Evolutionary conservation across 2,113 vertebrate genomes (phyloP), one percentile per base, ranked within the genome.

Genomic region (Epinephelus moara): DNA sequence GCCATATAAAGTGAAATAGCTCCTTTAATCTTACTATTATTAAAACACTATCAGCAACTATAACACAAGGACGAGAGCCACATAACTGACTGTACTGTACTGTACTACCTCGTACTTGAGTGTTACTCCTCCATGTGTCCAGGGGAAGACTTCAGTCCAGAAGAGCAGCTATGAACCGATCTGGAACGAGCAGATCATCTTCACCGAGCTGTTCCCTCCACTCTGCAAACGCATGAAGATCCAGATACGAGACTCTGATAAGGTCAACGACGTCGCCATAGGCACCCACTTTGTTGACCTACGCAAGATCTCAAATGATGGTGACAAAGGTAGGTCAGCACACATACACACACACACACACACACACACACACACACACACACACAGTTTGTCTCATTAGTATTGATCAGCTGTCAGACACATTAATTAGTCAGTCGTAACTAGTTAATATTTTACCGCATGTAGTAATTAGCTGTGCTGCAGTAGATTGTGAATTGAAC

Each of bases 201-300:
- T 99, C 89, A 99, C 98, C 0, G 98, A 99, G 88, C 96, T 99
- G 82, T 99, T 99, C 75, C 98, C 98, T 5, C 98, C 98, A 0
- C 94, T 99, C 81, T 99, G 98, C 93, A 98, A 97, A 59, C 93
- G 98, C 71, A 95, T 99, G 82, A 99, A 99, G 88, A 75, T 99
- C 84, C 98, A 99, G 93, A 98, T 99, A 85, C 96, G 98, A 3
- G 98, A 99, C 89, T 98, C 97, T 0, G 98, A 99, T 92, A 99
- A 99, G 90, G 98, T 99, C 90, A 99, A 99, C 0, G 98, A 99
- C 0, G 96, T 99, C 75, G 98, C 98, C 87, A 97, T 99, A 1
- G 98, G 98, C 59, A 99, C 98, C 19, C 98, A 99, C 60, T 99
- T 99, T 92, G 96, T 99, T 3, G 98, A 99, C 70, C 89, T 99